Percentiles rank a stretch among this genome's conserved stretches.
phyloP scores from a whole-genome alignment of 2,888 invertebrate genomes.

The Diaperis boleti region DNA sequence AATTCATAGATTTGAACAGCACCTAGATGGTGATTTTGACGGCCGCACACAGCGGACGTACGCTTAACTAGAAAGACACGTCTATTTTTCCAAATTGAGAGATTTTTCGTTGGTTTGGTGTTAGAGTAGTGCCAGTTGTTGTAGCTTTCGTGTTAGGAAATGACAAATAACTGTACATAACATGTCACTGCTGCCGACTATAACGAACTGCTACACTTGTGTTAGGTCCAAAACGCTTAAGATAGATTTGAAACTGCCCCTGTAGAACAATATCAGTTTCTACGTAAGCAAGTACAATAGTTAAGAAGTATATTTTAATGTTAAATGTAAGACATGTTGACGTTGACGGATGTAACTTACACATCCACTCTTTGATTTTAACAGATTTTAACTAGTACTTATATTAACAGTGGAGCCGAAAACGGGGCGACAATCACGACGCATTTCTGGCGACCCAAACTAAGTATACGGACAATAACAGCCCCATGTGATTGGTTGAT shows the following conservation, averaged over 20 bases:
- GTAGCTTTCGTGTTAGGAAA: conserved; percentile 9
- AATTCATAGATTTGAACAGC: conserved; percentile 14
- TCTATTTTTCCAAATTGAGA: conserved; percentile 45
- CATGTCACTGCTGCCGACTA: conserved; percentile 52
- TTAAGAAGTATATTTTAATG: conserved; percentile 30
- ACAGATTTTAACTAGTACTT: conserved; percentile 13
- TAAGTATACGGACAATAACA: conserved; percentile 20
- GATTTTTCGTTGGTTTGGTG: conserved; percentile 48
- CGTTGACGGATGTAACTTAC: conserved; percentile 13
- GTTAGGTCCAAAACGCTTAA: conserved; percentile 31
- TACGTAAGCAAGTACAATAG: conserved; percentile 32
- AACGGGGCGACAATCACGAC: conserved; percentile 1
- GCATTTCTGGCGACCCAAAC: no score
- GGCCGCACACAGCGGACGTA: not conserved
- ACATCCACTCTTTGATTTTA: conserved; percentile 14
- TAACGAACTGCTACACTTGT: conserved; percentile 41
- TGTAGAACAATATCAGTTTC: conserved; percentile 51
- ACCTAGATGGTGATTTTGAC: conserved; percentile 1
- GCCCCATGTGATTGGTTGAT: not conserved
- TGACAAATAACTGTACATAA: conserved; percentile 19
- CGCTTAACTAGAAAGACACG: conserved; percentile 30
- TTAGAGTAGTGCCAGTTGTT: conserved; percentile 32
- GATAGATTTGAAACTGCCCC: conserved; percentile 50
- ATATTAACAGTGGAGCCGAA: conserved; percentile 5
- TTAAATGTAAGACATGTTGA: conserved; percentile 29